phyloP scores from a whole-genome alignment of 2,888 invertebrate genomes.

The Pristionchus entomophagus region DNA sequence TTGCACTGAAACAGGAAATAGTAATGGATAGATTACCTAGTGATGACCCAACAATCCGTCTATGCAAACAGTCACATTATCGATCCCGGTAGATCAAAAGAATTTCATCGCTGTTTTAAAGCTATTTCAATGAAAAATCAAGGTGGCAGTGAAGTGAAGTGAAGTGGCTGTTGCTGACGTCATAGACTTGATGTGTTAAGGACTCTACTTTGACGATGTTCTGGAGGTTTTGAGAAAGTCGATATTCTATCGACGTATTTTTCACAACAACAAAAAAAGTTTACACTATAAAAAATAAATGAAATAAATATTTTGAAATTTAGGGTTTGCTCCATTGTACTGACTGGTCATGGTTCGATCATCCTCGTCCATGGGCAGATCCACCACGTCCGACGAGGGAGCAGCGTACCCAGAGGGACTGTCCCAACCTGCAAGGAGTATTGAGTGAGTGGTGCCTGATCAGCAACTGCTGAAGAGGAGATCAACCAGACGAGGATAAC shows the following conservation, averaged over 20 bases:
- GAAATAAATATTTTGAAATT: too few species aligned
- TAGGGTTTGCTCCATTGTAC: not conserved
- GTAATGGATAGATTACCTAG: not conserved
- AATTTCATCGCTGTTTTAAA: too few species aligned
- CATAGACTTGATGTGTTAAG: too few species aligned
- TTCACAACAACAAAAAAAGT: not conserved
- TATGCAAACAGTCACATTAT: too few species aligned
- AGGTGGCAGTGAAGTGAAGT: too few species aligned
- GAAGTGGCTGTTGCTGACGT: too few species aligned
- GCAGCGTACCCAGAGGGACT: not conserved
- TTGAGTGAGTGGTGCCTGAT: not conserved
- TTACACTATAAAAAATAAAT: not conserved
- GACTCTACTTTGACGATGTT: too few species aligned
- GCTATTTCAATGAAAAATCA: too few species aligned
- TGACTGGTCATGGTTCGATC: conserved; percentile 16
- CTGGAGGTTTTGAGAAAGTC: not conserved
- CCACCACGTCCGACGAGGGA: conserved; percentile 1
- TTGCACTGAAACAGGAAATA: conserved; percentile 18
- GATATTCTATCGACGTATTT: not conserved
- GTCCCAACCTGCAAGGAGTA: conserved; percentile 11
- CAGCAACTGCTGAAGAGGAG: too few species aligned
- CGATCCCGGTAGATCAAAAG: too few species aligned
- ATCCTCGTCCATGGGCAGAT: conserved; percentile 36
- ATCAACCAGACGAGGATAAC: too few species aligned
- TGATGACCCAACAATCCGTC: not conserved